Evolutionary conservation across 1,140 invertebrate species (phyloP), one percentile per base, ranked within the genome.

Genomic region (Aphaenogaster rudis): DNA sequence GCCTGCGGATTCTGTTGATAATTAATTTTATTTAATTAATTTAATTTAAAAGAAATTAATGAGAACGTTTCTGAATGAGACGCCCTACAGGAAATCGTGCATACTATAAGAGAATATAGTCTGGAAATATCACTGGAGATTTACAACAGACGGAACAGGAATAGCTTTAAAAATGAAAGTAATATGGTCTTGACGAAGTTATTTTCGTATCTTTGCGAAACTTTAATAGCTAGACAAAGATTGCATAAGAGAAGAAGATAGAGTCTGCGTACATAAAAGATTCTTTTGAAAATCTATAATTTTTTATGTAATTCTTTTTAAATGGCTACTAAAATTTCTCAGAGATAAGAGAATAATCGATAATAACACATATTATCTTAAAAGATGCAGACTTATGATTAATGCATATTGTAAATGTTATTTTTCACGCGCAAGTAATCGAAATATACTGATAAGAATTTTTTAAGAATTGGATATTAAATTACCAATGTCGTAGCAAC

Each of bases 61-160:
- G 42, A 78, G 42, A 63, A 78, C 7, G 8, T 33, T 78, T 42
- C 57, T 48, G 28, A 78, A 78, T 78, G 48, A 78, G 57, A 48
- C 9, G 7, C 6, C 13, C 15, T 33, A 39, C 57, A 78, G 21
- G 28, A 63, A 78, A 78, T 78, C 57, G 54, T 77, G n/a, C 39
- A 59, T 77, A 42, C 54, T 48, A 13, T 63, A 66, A 11, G 42
- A 50, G 11, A 66, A 42, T 66, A 50, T 64, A 5, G 28, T 39
- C 42, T 64, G 28, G 57, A 48, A 78, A 36, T 78, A 64, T 28
- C 15, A 2, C 5, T 52, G 54, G 1, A 42, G n/a, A 48, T 48
- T 33, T 64, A n/a, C 17, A 78, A 50, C 64, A 0, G 15, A 33
- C 9, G 9, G 59, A 13, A 42, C 3, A 63, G 15, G 3, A 45